phyloP scores from a whole-genome alignment of 2,888 invertebrate genomes.

The Caenorhabditis sp. region DNA sequence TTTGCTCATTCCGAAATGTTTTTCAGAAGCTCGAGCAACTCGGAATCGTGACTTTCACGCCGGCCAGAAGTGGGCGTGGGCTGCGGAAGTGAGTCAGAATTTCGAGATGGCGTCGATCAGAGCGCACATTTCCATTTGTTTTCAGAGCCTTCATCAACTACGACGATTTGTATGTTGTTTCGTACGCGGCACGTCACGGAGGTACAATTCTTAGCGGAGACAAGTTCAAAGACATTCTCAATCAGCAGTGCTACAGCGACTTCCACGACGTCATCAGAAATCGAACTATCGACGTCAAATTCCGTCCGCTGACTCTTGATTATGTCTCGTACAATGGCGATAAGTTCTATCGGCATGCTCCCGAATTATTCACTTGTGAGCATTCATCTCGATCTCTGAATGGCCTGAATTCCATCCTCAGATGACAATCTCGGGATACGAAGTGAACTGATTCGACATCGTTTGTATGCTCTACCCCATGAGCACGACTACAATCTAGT shows the following conservation, averaged over 20 bases:
- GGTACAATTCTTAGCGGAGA: conserved; percentile 71
- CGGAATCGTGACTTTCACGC: conserved; percentile 71
- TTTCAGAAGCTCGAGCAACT: conserved; percentile 66
- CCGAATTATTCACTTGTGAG: conserved; percentile 64
- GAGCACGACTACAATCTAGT: conserved; percentile 42
- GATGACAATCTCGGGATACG: conserved; percentile 27
- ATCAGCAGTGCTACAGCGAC: conserved; percentile 60
- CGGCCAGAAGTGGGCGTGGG: conserved; percentile 67
- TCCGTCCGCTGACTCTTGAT: conserved; percentile 61
- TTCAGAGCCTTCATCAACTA: conserved; percentile 71
- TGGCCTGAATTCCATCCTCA: conserved; percentile 1
- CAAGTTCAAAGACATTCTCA: conserved; percentile 70
- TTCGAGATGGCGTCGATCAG: no score
- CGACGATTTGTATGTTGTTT: conserved; percentile 71
- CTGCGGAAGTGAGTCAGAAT: conserved; percentile 56
- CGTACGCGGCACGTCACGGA: conserved; percentile 68
- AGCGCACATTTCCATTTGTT: no score
- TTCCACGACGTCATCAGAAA: conserved; percentile 63
- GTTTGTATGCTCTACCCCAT: conserved; percentile 33
- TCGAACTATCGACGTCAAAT: conserved; percentile 63
- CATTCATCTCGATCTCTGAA: background rate
- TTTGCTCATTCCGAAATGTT: no score
- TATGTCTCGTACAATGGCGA: conserved; percentile 61
- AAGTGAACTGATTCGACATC: conserved; percentile 34
- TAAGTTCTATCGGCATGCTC: conserved; percentile 61